phyloP scores from a whole-genome alignment of 2,113 vertebrate genomes.

The Colaptes auratus region DNA sequence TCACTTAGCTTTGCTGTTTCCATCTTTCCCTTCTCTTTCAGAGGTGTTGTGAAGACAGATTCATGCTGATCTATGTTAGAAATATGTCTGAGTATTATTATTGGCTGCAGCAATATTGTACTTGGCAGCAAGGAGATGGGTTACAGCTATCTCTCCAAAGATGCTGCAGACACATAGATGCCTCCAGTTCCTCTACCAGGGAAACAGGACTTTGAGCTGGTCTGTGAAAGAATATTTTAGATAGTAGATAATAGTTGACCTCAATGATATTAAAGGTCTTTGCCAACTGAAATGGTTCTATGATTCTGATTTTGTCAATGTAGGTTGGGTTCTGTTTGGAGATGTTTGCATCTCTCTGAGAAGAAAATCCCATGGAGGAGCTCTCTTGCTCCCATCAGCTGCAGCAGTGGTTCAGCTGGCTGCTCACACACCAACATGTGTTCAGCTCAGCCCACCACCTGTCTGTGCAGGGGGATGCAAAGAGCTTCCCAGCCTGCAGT shows the following conservation, averaged over 20 bases:
- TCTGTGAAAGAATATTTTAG: neutral
- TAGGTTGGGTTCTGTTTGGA: neutral
- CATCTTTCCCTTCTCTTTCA: neutral
- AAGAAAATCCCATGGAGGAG: neutral
- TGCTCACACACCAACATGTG: rapidly evolving
- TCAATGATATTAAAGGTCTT: too few relatives aligned
- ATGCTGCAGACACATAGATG: neutral
- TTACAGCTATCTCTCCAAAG: neutral
- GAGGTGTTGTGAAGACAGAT: neutral
- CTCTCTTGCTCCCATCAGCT: rapidly evolving
- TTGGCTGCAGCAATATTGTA: neutral
- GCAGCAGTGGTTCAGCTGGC: rapidly evolving
- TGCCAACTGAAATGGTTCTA: too few relatives aligned
- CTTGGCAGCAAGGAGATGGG: neutral
- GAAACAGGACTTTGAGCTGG: neutral
- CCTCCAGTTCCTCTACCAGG: neutral
- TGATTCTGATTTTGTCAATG: neutral
- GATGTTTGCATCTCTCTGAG: neutral
- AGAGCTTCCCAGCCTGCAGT: neutral
- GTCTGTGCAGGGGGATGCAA: neutral
- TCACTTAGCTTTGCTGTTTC: neutral
- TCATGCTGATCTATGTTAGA: neutral
- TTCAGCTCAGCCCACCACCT: neutral
- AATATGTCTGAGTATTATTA: neutral
- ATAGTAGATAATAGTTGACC: too few relatives aligned